Conservation (phyloP, 1,140 invertebrate genomes). For the Bombus superbus region DNA sequence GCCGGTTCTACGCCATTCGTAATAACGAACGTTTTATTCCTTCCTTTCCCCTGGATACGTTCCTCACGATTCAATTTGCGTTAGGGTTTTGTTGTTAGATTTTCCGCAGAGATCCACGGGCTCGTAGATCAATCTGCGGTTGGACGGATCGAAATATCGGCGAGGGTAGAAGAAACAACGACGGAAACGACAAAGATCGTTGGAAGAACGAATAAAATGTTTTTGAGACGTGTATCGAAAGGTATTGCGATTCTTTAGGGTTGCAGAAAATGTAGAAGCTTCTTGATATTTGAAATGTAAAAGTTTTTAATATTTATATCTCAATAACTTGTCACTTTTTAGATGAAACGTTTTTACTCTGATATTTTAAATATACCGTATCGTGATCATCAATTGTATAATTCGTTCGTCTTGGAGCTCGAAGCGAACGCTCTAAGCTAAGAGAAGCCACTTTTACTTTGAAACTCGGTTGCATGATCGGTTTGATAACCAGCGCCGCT, state of each 20-base stretch:
- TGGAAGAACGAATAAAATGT: background rate
- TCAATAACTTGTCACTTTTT: background rate
- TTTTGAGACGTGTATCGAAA: background rate
- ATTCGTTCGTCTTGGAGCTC: background rate
- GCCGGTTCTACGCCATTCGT: background rate
- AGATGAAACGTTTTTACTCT: background rate
- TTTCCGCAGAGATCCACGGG: background rate
- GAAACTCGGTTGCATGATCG: background rate
- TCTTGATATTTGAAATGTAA: no score
- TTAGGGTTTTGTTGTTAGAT: background rate
- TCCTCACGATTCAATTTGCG: background rate
- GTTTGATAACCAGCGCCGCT: background rate
- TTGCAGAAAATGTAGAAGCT: no score
- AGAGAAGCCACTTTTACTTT: background rate
- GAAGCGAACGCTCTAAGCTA: background rate
- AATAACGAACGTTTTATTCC: background rate
- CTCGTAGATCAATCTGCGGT: background rate
- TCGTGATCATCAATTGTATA: background rate
- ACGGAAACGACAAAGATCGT: background rate
- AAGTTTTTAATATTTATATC: no score
- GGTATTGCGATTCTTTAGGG: no score
- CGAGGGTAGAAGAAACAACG: background rate
- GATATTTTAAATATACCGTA: background rate
- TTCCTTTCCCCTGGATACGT: no score
- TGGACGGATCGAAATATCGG: background rate